Evolutionary conservation across 2,113 vertebrate genomes (phyloP).

Genomic region (Sinocyclocheilus anophthalmus): DNA sequence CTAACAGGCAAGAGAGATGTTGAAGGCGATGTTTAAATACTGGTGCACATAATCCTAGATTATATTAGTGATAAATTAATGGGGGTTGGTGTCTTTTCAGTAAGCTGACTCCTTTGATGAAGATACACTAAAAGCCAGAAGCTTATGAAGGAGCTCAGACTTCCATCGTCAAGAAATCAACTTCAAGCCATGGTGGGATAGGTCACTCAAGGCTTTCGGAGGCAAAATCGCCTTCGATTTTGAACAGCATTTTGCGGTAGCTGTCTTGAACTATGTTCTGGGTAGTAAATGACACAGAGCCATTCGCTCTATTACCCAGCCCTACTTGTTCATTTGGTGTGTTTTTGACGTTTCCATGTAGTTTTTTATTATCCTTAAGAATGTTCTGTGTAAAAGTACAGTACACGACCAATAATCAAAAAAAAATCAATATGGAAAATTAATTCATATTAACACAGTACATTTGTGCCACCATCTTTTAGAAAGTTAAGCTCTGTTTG

Average conservation of each 20-base stretch:
- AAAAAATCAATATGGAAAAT: too few species aligned
- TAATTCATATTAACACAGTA: too few species aligned
- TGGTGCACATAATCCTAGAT: background rate
- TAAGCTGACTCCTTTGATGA: conserved; percentile 89
- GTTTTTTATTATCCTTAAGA: too few species aligned
- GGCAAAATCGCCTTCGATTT: too few species aligned
- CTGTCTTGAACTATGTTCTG: too few species aligned
- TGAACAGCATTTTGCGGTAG: too few species aligned
- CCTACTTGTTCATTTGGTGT: background rate
- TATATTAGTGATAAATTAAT: conserved; percentile 13
- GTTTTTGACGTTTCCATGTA: too few species aligned
- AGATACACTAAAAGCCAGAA: conserved; percentile 86
- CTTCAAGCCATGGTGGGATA: conserved; percentile 90
- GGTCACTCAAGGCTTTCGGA: background rate
- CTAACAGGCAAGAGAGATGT: conserved; percentile 81
- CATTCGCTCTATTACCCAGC: too few species aligned
- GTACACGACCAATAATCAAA: too few species aligned
- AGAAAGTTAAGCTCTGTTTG: too few species aligned
- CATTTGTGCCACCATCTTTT: too few species aligned
- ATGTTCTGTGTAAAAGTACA: background rate
- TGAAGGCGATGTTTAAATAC: background rate
- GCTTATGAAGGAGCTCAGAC: conserved; percentile 97
- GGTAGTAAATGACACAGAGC: too few species aligned
- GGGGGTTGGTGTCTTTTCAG: conserved; percentile 68
- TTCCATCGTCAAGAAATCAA: conserved; percentile 96